phyloP scores from a whole-genome alignment of 2,888 invertebrate species.

The Agrochola litura region DNA sequence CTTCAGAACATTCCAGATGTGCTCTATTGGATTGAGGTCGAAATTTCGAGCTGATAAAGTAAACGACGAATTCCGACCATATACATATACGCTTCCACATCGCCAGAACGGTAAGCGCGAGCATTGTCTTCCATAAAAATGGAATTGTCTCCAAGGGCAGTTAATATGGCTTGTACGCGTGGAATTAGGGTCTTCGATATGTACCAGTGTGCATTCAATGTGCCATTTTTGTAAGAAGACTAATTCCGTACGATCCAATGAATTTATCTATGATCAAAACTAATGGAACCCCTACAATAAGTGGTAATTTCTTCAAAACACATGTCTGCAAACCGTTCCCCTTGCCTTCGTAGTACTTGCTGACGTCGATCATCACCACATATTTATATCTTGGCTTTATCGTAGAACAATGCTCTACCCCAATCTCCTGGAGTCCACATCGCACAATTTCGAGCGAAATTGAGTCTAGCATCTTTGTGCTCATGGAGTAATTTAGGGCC shows the following conservation, averaged over 20 bases:
- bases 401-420: too few species aligned
- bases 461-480: too few species aligned
- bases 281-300: not conserved
- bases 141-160: not conserved
- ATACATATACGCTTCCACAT: not conserved
- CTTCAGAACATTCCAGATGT: not conserved
- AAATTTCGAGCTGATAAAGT: not conserved
- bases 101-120: not conserved
- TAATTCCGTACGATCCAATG: not conserved
- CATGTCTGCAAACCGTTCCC: not conserved
- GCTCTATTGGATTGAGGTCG: not conserved
- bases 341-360: not conserved
- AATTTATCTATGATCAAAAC: not conserved
- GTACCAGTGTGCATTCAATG: not conserved
- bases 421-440: too few species aligned
- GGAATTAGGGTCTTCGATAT: too few species aligned
- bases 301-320: not conserved
- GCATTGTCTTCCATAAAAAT: slow-evolving; percentile 1
- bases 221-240: slow-evolving; percentile 1
- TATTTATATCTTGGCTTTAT: not conserved
- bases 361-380: not conserved
- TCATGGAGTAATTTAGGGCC: too few species aligned
- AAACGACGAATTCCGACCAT: not conserved
- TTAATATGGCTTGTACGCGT: not conserved
- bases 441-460: too few species aligned